Percentiles rank a stretch among this genome's conserved stretches.
phyloP scores from a whole-genome alignment of 2,797 vertebrate genomes.

The Diglossa cyanea region DNA sequence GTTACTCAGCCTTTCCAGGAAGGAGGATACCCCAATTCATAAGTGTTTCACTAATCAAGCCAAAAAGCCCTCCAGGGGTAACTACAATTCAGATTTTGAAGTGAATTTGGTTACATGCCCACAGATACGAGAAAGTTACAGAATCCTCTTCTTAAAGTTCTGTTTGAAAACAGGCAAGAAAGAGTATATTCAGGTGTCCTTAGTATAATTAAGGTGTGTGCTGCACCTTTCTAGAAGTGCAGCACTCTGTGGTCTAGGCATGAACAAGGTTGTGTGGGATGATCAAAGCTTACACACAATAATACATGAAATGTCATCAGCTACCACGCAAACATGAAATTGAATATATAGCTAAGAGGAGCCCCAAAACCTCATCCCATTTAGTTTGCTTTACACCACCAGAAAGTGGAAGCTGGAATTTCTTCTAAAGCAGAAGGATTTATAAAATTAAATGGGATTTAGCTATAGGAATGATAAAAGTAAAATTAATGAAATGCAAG shows the following conservation, averaged over 20 bases:
- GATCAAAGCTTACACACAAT: not conserved
- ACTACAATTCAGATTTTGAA: not conserved
- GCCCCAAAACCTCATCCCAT: not conserved
- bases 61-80: not conserved
- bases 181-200: not conserved
- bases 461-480: not conserved
- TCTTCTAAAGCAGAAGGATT: not conserved
- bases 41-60: not conserved
- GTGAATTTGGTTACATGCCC: not conserved
- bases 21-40: rapidly evolving
- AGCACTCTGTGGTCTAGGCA: not conserved
- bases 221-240: not conserved
- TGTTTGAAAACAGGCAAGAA: not conserved
- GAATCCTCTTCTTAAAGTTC: not conserved
- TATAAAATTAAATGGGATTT: not conserved
- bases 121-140: not conserved
- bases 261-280: not conserved
- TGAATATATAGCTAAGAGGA: not conserved
- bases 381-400: not conserved
- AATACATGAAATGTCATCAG: not conserved
- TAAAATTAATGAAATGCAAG: not conserved
- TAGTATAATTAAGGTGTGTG: not conserved
- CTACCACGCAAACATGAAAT: not conserved
- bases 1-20: not conserved
- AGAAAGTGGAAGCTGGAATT: not conserved